Base-by-base conservation (phyloP, 2,888 invertebrate genomes). In the Mimas tiliae region DNA sequence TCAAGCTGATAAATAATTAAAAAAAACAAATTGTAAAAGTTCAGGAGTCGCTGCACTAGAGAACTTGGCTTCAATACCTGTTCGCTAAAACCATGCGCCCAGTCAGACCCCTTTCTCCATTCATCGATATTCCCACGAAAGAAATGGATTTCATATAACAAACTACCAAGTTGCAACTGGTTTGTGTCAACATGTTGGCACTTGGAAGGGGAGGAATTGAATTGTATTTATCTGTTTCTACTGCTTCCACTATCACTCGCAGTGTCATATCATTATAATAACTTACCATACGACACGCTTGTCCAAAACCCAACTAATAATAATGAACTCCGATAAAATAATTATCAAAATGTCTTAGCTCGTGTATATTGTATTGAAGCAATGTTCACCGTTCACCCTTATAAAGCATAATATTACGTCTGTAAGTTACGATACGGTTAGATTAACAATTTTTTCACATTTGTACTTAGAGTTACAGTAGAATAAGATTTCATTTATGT, bases 381-480 rank as follows among this genome's bases (percentile, higher is more conserved):
- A 74, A 73, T 75, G 72, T 72, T 75, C 72, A 75, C 77, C 66
- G 77, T 76, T 76, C 74, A 74, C 73, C 71, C 74, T 72, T 76
- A 73, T 78, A 80, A 80, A 74, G 79, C 82, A 82, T 84, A 82
- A 83, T 83, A 74, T 70, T 74, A 73, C 76, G 11, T 78, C 68
- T 77, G 70, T 84, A 83, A 79, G 77, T 74, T 75, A 78, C 67
- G 58, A 69, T 82, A 83, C 77, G 76, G 72, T 72, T 87, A 84
- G 83, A 78, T 65, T 82, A 42, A 84, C 86, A 76, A n/a, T 74
- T 83, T 87, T 87, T 82, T 85, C 87, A 86, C 82, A 72, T 87
- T 86, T 87, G 83, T 88, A 88, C 86, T 87, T 89, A 89, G 88
- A 79, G 70, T 82, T 79, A 87, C 70, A 69, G 53, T 87, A 87